Evolutionary conservation across 2,888 invertebrate genomes (phyloP).

Genomic region (Isoperla grammatica): DNA sequence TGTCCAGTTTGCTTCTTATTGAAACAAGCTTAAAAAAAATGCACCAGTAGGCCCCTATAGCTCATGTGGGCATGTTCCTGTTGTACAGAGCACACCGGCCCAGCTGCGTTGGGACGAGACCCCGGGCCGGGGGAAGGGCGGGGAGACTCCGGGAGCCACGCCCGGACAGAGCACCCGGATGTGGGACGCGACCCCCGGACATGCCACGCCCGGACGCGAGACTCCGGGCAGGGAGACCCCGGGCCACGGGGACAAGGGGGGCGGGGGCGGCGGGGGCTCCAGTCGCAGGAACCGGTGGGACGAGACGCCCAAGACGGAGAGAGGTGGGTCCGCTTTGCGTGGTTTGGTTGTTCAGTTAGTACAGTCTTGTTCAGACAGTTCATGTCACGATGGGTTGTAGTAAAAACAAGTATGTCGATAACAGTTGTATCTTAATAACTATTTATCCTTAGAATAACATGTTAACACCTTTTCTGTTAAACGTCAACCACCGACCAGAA

Average conservation of each 20-base stretch:
- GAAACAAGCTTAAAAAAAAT: too few relatives aligned
- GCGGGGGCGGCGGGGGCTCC: slow-evolving; percentile 57
- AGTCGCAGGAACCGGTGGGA: slow-evolving; percentile 96
- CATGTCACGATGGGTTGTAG: too few relatives aligned
- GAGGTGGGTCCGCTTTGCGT: slow-evolving; percentile 58
- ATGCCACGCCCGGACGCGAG: slow-evolving; percentile 76
- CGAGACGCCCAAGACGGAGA: slow-evolving; percentile 96
- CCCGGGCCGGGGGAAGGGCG: slow-evolving; percentile 68
- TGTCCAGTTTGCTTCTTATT: too few relatives aligned
- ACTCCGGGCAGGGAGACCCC: slow-evolving; percentile 84
- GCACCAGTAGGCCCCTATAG: too few relatives aligned
- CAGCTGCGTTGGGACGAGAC: slow-evolving; percentile 92
- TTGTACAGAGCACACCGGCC: slow-evolving; percentile 63
- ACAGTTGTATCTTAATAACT: too few relatives aligned
- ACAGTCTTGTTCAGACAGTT: too few relatives aligned
- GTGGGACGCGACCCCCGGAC: slow-evolving; percentile 97
- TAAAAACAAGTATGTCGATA: too few relatives aligned
- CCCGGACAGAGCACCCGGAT: slow-evolving; percentile 83
- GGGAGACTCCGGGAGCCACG: slow-evolving; percentile 88
- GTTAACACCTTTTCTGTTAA: too few relatives aligned
- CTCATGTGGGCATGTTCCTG: too few relatives aligned
- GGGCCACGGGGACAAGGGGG: slow-evolving; percentile 46
- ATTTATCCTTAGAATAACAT: too few relatives aligned
- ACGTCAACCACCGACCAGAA: too few relatives aligned
- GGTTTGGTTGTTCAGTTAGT: too few relatives aligned